These are phyloP conservation scores for Sebastes melanostomus DNA, from an alignment of 2,797 vertebrate species.

Conservation along the genomic window DNA sequence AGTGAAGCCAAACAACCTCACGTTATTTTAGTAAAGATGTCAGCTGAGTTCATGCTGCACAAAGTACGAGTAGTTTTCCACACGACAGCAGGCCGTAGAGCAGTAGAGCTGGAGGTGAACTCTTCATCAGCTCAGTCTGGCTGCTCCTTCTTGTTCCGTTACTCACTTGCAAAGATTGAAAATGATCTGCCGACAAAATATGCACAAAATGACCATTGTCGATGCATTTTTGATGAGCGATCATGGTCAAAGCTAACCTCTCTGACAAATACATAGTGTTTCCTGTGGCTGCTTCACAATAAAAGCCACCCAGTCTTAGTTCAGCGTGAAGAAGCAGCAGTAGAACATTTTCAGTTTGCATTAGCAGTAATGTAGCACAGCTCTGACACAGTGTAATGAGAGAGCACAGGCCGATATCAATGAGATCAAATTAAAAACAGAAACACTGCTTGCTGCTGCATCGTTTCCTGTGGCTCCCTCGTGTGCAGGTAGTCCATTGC, in stretches of 20 bases:
- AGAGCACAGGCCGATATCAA: background rate
- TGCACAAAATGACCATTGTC: background rate
- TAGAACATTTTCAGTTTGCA: background rate
- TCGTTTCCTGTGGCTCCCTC: background rate
- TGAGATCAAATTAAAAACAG: background rate
- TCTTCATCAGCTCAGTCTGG: background rate
- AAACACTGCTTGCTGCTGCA: background rate
- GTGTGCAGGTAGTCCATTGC: background rate
- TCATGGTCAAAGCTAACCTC: background rate
- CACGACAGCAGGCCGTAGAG: background rate
- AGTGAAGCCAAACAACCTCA: background rate
- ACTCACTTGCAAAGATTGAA: background rate
- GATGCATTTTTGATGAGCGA: background rate
- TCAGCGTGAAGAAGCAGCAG: background rate
- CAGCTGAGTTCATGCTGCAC: background rate
- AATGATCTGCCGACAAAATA: background rate
- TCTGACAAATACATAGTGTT: background rate
- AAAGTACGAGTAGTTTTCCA: background rate
- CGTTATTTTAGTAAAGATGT: background rate
- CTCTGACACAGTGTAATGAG: background rate
- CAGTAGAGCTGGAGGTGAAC: background rate
- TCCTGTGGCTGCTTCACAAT: background rate
- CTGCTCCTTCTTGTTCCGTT: background rate
- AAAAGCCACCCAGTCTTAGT: background rate
- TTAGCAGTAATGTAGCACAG: background rate